These are phyloP conservation scores for Maconellicoccus hirsutus DNA, from an alignment of 1,140 invertebrate genomes.

Conservation along the genomic window DNA sequence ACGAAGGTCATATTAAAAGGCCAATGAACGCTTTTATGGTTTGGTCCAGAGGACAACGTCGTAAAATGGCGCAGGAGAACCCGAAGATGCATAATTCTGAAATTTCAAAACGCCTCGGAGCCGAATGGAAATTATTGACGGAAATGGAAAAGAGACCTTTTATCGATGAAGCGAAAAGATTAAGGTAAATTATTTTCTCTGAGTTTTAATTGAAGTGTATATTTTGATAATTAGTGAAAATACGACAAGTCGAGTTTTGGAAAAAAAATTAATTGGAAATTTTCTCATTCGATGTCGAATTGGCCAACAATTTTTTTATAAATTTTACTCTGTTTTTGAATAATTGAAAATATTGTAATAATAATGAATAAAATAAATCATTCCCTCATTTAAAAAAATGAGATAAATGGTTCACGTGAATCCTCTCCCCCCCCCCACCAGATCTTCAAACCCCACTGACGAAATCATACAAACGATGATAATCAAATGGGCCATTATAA, in stretches of 20 bases:
- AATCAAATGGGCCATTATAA: no score
- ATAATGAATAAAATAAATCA: no score
- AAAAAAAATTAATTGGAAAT: no score
- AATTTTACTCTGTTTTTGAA: no score
- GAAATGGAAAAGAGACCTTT: conserved; percentile 86
- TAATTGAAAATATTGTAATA: no score
- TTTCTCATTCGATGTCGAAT: no score
- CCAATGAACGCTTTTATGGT: conserved; percentile 94
- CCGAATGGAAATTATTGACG: conserved; percentile 78
- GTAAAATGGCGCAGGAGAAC: conserved; percentile 96
- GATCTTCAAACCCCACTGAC: no score
- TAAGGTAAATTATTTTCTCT: conserved; percentile 51
- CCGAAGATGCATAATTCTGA: conserved; percentile 97
- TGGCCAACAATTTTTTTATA: no score
- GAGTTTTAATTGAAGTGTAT: background rate
- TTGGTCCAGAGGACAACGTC: conserved; percentile 74
- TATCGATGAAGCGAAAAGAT: conserved; percentile 89
- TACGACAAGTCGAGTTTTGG: background rate
- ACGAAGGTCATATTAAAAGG: conserved; percentile 66
- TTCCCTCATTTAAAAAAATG: no score
- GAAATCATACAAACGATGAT: no score
- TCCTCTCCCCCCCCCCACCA: no score
- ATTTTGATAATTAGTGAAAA: background rate
- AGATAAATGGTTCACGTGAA: no score
- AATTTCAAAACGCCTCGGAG: conserved; percentile 80